phyloP scores from a whole-genome alignment of 2,888 invertebrate genomes.

The Cactoblastis cactorum region DNA sequence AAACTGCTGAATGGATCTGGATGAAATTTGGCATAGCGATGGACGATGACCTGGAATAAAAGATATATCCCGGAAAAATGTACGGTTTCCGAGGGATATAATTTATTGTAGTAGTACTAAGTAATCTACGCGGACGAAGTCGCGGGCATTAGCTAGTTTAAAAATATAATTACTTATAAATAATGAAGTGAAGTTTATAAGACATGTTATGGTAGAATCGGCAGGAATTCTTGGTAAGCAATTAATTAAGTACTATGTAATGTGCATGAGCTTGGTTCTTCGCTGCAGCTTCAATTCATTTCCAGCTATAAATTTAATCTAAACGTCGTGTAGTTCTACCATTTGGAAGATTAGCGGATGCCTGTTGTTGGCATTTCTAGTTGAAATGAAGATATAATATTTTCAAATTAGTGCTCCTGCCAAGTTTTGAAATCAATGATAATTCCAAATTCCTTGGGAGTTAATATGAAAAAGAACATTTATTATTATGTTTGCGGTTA shows the following conservation, averaged over 20 bases:
- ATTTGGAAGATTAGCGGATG: slow-evolving; percentile 49
- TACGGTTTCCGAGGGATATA: too few species aligned
- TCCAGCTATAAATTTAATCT: slow-evolving; percentile 44
- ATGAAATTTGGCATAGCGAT: too few species aligned
- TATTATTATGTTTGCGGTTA: not conserved
- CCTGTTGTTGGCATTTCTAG: slow-evolving; percentile 41
- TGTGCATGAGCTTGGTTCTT: slow-evolving; percentile 24
- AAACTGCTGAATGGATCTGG: too few species aligned
- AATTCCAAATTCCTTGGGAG: too few species aligned
- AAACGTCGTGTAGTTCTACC: slow-evolving; percentile 38
- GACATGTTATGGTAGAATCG: not conserved
- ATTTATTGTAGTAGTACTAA: too few species aligned
- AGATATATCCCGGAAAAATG: too few species aligned
- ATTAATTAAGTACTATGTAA: not conserved
- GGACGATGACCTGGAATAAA: too few species aligned
- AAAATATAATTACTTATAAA: too few species aligned
- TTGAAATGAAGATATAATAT: slow-evolving; percentile 20
- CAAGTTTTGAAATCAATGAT: slow-evolving; percentile 4
- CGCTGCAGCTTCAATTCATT: slow-evolving; percentile 34
- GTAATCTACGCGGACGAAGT: too few species aligned
- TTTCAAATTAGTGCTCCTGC: not conserved
- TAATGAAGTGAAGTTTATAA: too few species aligned
- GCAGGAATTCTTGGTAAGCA: not conserved
- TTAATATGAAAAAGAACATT: not conserved
- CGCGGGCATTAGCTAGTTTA: too few species aligned